These are phyloP conservation scores for Balanococcus diminutus DNA, from an alignment of 2,888 invertebrate genomes.

Conservation along the genomic window DNA sequence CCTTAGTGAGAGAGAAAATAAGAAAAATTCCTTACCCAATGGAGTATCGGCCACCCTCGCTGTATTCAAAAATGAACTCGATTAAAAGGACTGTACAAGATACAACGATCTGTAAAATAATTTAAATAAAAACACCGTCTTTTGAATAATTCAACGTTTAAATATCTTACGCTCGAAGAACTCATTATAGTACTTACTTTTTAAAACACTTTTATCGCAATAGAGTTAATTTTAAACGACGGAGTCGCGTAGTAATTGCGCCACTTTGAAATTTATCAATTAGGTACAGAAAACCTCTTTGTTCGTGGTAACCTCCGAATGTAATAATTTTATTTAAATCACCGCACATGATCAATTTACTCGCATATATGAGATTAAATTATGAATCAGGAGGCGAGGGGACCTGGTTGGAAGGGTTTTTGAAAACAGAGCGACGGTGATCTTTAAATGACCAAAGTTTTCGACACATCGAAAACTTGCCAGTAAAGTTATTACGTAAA, in stretches of 20 bases:
- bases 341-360: neutral
- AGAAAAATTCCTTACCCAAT: neutral
- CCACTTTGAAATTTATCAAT: neutral
- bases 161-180: neutral
- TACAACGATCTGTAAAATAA: neutral
- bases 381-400: neutral
- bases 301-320: neutral
- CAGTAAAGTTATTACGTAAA: neutral
- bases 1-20: neutral
- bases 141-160: constrained; percentile 5
- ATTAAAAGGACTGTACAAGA: neutral
- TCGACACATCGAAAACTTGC: neutral
- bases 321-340: neutral
- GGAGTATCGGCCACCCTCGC: neutral
- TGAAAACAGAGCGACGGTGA: neutral
- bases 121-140: neutral
- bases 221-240: neutral
- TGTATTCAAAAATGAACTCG: neutral
- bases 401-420: neutral
- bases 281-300: neutral
- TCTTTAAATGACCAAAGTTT: neutral
- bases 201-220: neutral
- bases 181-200: neutral
- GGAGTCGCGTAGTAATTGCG: neutral
- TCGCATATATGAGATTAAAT: neutral